Evolutionary conservation across 2,113 vertebrate genomes (phyloP), one percentile per base, ranked within the genome.

Genomic region (Oncorhynchus tshawytscha): DNA sequence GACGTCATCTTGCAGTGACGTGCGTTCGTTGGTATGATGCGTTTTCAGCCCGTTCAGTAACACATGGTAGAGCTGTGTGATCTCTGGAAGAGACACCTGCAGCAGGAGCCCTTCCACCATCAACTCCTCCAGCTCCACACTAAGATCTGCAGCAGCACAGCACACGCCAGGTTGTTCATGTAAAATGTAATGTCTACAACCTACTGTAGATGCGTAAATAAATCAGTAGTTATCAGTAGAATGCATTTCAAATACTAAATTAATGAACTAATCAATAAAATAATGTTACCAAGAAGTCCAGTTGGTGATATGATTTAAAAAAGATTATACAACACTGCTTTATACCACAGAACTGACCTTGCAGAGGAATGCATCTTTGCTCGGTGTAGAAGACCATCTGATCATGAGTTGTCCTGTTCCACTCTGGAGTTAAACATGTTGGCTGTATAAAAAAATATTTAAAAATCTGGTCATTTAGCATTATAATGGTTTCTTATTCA

Each of bases 31-130:
- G 22, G 73, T 74, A 1, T 85, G 91, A 74, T 84, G 79, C 71
- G 75, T 81, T 2, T 89, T 93, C 60, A 91, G 94, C 78, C 94
- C 91, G 0, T 94, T 92, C 84, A 97, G 87, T 31, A 98, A 88
- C 27, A 92, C 86, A 71, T 91, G 94, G 85, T 96, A 96, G 25
- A 99, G 92, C 81, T 94, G 95, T 89, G 96, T 94, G 78, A 96
- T 93, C 87, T 99, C 97, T 0, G 96, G 96, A 77, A 98, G 87
- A 65, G 95, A 94, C 24, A 98, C 96, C 89, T 96, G 96, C 9
- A 99, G 94, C 84, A 98, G 91, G 71, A 98, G 96, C 24, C 96
- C 97, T 87, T 98, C 97, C 94, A 98, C 97, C 94, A 99, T 93
- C 78, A 98, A 84, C 83, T 97, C 95, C 59, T 96, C 96, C 87